These are phyloP conservation scores for Brenthis hecate DNA, from an alignment of 2,888 invertebrate genomes.

Conservation along the genomic window DNA sequence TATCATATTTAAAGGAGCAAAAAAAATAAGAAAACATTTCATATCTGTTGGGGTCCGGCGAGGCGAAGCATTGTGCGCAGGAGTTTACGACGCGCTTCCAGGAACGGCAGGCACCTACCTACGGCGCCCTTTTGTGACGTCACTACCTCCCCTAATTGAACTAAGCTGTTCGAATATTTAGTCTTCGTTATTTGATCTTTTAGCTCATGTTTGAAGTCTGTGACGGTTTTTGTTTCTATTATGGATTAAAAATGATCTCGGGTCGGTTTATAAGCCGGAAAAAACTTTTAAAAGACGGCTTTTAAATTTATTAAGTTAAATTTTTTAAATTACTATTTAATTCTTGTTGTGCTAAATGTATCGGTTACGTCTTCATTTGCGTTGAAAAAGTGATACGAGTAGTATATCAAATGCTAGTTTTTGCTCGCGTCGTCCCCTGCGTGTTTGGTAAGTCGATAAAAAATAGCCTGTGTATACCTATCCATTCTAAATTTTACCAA, in stretches of 20 bases:
- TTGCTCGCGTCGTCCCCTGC: no score
- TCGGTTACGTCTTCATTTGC: no score
- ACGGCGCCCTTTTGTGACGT: conserved; percentile 66
- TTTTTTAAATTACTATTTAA: neutral
- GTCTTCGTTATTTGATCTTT: conserved; percentile 51
- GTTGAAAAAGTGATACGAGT: no score
- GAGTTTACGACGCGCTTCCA: conserved; percentile 68
- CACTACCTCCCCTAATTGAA: conserved; percentile 57
- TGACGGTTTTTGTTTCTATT: conserved; percentile 26
- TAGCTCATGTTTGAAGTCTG: conserved; percentile 38
- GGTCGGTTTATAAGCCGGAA: no score
- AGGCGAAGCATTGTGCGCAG: conserved; percentile 58
- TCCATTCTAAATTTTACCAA: no score
- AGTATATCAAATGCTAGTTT: no score
- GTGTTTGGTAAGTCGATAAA: no score
- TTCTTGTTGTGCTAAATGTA: no score
- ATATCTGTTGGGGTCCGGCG: conserved; percentile 40
- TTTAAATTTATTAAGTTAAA: neutral
- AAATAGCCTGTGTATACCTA: no score
- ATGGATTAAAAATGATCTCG: neutral
- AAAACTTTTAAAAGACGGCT: neutral
- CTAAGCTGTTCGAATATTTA: conserved; percentile 54
- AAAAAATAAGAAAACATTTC: conserved; percentile 35
- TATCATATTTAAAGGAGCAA: conserved; percentile 29
- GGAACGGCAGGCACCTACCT: conserved; percentile 61